phyloP scores from a whole-genome alignment of 2,888 invertebrate genomes.

The Nyleta sp. region DNA sequence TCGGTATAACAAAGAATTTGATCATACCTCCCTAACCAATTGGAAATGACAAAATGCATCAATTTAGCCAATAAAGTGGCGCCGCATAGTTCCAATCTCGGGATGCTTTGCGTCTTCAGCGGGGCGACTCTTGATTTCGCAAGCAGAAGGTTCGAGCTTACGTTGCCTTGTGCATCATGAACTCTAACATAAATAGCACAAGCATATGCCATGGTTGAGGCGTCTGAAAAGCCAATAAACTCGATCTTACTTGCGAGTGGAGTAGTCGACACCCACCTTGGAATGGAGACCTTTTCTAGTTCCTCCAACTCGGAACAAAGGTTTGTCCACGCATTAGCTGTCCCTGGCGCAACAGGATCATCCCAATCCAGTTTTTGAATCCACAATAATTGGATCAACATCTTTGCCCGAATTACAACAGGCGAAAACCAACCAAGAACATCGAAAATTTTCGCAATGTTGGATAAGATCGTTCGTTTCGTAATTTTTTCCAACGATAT shows the following conservation, averaged over 20 bases:
- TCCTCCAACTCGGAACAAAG: not conserved
- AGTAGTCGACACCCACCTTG: not conserved
- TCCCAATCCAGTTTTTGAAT: not conserved
- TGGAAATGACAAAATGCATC: not conserved
- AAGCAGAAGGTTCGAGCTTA: not conserved
- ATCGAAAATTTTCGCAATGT: not conserved
- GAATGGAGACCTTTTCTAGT: not conserved
- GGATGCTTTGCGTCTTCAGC: not conserved
- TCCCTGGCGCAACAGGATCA: not conserved
- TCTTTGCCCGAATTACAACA: not conserved
- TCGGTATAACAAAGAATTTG: not conserved
- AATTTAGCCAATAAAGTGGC: not conserved
- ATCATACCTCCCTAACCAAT: not conserved
- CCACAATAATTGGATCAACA: not conserved
- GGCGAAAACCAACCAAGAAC: constrained; percentile 7
- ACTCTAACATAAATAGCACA: not conserved
- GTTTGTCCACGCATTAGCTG: not conserved
- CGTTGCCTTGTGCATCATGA: not conserved
- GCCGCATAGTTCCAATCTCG: not conserved
- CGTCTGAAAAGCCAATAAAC: not conserved
- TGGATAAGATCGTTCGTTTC: too few relatives aligned
- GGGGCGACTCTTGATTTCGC: not conserved
- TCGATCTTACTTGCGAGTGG: too few relatives aligned
- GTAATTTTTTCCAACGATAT: too few relatives aligned
- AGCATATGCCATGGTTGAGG: not conserved